A percentile compares a stretch with the other conserved stretches of the same genome.
Evolutionary conservation across 2,797 vertebrate genomes (phyloP).

Genomic region (Melanotaenia nigrans): DNA sequence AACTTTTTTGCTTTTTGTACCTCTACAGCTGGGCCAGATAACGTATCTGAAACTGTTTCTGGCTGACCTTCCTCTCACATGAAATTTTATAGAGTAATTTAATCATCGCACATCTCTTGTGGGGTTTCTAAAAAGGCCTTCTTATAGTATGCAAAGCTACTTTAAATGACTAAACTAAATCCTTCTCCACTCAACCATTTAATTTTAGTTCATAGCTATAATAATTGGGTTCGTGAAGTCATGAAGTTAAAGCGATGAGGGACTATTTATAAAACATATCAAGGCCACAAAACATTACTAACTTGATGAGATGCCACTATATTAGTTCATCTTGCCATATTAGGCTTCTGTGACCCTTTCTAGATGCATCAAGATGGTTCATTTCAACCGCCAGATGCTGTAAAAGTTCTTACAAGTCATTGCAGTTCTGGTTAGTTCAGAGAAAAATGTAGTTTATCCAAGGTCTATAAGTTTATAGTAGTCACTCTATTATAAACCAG

Average conservation of each 20-base stretch:
- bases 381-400: constrained; percentile 23
- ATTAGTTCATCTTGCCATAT: constrained; percentile 17
- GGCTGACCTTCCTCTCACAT: neutral
- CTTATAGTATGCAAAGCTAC: neutral
- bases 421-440: constrained; percentile 36
- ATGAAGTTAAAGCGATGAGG: constrained; percentile 29
- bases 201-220: constrained; percentile 18
- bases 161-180: constrained; percentile 9
- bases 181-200: constrained; percentile 1
- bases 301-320: constrained; percentile 17
- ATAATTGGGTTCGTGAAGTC: constrained; percentile 33
- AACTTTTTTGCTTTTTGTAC: neutral
- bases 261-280: constrained; percentile 52
- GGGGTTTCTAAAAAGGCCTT: neutral
- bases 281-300: constrained; percentile 31
- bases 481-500: constrained; percentile 20
- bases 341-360: constrained; percentile 20
- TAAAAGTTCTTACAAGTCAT: constrained; percentile 21
- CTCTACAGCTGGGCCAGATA: neutral
- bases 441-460: constrained; percentile 38
- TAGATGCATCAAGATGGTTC: constrained; percentile 1
- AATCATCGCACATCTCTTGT: neutral
- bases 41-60: neutral
- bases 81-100: neutral
- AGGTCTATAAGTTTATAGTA: too few species aligned